Base-by-base conservation (phyloP, 2,113 vertebrate species). In the Ochotona princeps region DNA sequence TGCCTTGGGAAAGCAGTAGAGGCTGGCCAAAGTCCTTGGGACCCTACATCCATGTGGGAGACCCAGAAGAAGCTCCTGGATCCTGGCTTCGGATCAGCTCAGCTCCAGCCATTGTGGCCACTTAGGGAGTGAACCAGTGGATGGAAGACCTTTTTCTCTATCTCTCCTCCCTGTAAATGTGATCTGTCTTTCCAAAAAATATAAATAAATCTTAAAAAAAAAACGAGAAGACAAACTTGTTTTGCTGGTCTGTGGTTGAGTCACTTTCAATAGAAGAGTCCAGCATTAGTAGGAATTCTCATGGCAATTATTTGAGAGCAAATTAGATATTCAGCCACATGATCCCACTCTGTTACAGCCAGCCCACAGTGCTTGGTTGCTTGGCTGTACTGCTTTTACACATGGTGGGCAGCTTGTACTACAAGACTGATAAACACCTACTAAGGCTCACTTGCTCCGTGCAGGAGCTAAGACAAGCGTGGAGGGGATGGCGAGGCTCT, bases 271-370 rank as follows among this genome's bases (percentile, higher is more conserved):
- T 7, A 1, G 35, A 72, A 81, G 47, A 28, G 4, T 17, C 63
- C 10, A 54, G 30, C 8, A 4, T 79, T 25, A 21, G 2, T 8
- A 28, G 28, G 20, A 87, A 66, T 54, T 89, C 44, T 92, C 47
- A 20, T 67, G 76, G 35, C 83, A 95, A 91, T 79, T 87, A 44
- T 74, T 32, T 61, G 49, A 76, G 28, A 89, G 23, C 2, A 23
- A 69, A 83, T 90, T 70, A 84, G 74, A 80, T 66, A 74, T 81
- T 69, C 93, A 86, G 6, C 23, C 80, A 47, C 11, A 82, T 79
- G 23, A 12, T 7, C 81, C 60, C 35, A n/a, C 23, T 60, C 57
- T 83, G 11, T 63, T 81, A 61, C 66, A 65, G 81, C 80, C 60
- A 2, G 4, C 51, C 47, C 75, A n/a, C 72, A n/a, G n/a, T n/a